Base-by-base conservation (phyloP, 2,113 vertebrate genomes). In the Ia io region DNA sequence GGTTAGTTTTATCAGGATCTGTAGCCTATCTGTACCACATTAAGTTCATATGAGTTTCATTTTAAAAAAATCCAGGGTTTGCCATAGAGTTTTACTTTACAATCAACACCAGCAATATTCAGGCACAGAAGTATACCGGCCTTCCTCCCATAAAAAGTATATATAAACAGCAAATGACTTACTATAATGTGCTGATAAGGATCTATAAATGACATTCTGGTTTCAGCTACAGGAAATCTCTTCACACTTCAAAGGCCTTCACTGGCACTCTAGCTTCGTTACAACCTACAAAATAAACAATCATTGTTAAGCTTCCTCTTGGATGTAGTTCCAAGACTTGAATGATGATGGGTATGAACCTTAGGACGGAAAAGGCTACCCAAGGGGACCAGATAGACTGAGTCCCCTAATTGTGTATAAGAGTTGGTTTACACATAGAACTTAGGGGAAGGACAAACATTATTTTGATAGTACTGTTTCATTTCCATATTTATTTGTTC, bases 131-230 rank as follows among this genome's bases (percentile, higher is more conserved):
- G 42, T 78, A 18, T 6, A 86, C n/a, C 20, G 35, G 44, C 13
- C 70, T 22, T 67, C 10, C 71, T 71, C 47, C 73, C 70, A 22
- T 25, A 59, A 51, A 90, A 90, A 77, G 35, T 56, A 88, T 14
- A 65, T 3, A 86, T 1, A 17, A 42, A 93, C 69, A 95, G 92
- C 78, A 88, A 97, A 78, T 79, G 70, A 99, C 99, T 99, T 97
- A 99, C 99, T 97, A 99, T 99, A 95, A 99, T 99, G 92, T 99
- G 98, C 92, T 99, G 99, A 96, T 98, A 99, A 49, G 99, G 99
- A 97, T 99, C 99, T 98, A 98, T 98, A 86, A 98, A 96, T 17
- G 99, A 99, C 99, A 99, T 99, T 93, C 94, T 96, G 90, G 49
- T 49, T 65, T 94, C 78, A 69, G 78, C 82, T 71, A 83, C 83